Evolutionary conservation across 2,888 invertebrate genomes (phyloP).

Genomic region (Hydrotaea cyrtoneurina): DNA sequence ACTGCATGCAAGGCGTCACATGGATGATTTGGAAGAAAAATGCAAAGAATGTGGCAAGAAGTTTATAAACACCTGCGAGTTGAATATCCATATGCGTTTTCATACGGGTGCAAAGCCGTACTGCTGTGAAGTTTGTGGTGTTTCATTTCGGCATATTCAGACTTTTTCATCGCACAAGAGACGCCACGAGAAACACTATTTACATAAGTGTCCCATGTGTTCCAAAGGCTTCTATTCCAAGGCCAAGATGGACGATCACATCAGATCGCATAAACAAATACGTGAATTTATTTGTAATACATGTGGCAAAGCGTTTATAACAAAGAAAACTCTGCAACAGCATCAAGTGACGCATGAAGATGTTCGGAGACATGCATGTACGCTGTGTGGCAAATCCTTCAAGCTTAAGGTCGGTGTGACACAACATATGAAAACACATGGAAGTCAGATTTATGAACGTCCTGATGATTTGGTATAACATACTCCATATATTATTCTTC

Average conservation of each 20-base stretch:
- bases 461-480: too few species aligned
- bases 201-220: slow-evolving; percentile 60
- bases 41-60: slow-evolving; percentile 66
- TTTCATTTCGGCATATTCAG: slow-evolving; percentile 58
- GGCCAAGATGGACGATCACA: slow-evolving; percentile 61
- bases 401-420: slow-evolving; percentile 56
- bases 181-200: slow-evolving; percentile 58
- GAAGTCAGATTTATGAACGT: neutral
- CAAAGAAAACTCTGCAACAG: slow-evolving; percentile 59
- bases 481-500: too few species aligned
- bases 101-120: slow-evolving; percentile 61
- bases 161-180: slow-evolving; percentile 59
- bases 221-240: slow-evolving; percentile 60
- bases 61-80: slow-evolving; percentile 56
- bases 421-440: slow-evolving; percentile 61
- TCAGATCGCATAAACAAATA: slow-evolving; percentile 63
- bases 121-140: slow-evolving; percentile 64
- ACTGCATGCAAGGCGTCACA: slow-evolving; percentile 63
- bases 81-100: slow-evolving; percentile 62
- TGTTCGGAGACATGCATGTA: slow-evolving; percentile 57
- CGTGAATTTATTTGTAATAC: slow-evolving; percentile 58
- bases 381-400: slow-evolving; percentile 62
- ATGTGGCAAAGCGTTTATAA: slow-evolving; percentile 62
- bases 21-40: slow-evolving; percentile 59
- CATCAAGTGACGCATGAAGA: slow-evolving; percentile 62